Base-by-base conservation (phyloP, 2,113 vertebrate genomes). In the Albula goreensis region DNA sequence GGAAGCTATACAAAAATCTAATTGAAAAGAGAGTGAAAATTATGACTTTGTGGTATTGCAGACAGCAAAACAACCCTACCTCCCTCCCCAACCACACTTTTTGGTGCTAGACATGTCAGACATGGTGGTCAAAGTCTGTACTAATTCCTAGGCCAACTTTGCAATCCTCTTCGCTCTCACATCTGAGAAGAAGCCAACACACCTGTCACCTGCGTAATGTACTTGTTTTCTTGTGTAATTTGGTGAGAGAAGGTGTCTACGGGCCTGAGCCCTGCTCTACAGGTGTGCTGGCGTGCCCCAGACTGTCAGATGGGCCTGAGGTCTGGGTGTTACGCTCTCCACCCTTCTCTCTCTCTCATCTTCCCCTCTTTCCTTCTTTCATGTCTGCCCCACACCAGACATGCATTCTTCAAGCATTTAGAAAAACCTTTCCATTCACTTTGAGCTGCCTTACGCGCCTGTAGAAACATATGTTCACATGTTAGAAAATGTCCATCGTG, bases 241-340 rank as follows among this genome's bases (percentile, higher is more conserved):
- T 74, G 3, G 70, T 74, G 70, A 74, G 70, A 74, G n/a, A 74
- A n/a, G 53, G 70, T 2, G 70, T 25, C n/a, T 74, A n/a, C 31
- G 70, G 70, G 70, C 10, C 70, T 74, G n/a, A n/a, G 70, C 70
- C 17, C 70, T 74, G 70, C 50, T 85, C 77, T 56, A 57, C 84
- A 85, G 84, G 84, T 85, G 77, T 51, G 77, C 77, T 85, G 77
- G 51, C 56, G 74, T 48, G 51, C 57, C 84, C 19, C 83, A 50
- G 77, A 80, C 50, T 51, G 50, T 13, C 79, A 50, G 79, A 51
- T 12, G 22, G 79, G 41, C 79, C 79, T 80, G 79, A 50, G 17
- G 52, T 57, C 52, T 85, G 12, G 31, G 84, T 79, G 77, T 79
- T 77, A 74, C 60, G 25, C 51, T 52, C 80, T 85, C 53, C 52